Evolutionary conservation across 1,140 invertebrate species (phyloP).

Genomic region (fruit fly (Drosophila melanogaster)): Release_6_plus_ISO1_MT NT_033779.5:13246501-13247000

Average conservation of each 20-base stretch:
- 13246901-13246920: slow-evolving; percentile 36
- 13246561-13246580: slow-evolving; percentile 50
- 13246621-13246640: not conserved
- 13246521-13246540: slow-evolving; percentile 55
- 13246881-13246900: slow-evolving; percentile 69
- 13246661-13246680: slow-evolving; percentile 52
- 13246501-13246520: slow-evolving; percentile 55
- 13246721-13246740: slow-evolving; percentile 54
- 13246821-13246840: slow-evolving; percentile 9
- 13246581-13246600: slow-evolving; percentile 73
- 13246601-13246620: slow-evolving; percentile 60
- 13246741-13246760: slow-evolving; percentile 50
- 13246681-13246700: slow-evolving; percentile 65
- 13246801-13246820: not conserved
- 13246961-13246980: slow-evolving; percentile 67
- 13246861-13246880: slow-evolving; percentile 60
- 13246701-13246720: slow-evolving; percentile 61
- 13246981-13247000: slow-evolving; percentile 65
- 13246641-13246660: slow-evolving; percentile 56
- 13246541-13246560: slow-evolving; percentile 52
- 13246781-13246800: slow-evolving; percentile 15
- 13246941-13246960: slow-evolving; percentile 27
- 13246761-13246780: slow-evolving; percentile 4
- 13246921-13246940: slow-evolving; percentile 32
- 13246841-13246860: slow-evolving; percentile 54